phyloP scores from a whole-genome alignment of 2,888 invertebrate species.

The Dicycla oo region DNA sequence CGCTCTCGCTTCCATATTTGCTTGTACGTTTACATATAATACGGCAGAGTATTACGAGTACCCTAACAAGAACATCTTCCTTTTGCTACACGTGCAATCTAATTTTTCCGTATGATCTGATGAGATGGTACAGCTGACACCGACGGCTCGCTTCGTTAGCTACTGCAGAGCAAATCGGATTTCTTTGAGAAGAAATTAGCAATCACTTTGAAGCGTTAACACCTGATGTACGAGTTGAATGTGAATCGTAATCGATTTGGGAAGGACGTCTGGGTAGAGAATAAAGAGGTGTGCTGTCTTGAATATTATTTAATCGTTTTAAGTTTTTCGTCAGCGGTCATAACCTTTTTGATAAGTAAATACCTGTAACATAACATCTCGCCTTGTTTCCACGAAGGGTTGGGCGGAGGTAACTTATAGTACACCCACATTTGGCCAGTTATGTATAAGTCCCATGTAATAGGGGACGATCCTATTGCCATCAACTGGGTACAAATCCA shows the following conservation, averaged over 20 bases:
- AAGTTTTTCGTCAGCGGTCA: too few relatives aligned
- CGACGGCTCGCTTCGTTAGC: slow-evolving; percentile 81
- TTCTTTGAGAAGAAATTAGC: slow-evolving; percentile 85
- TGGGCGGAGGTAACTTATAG: too few relatives aligned
- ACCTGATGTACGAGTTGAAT: slow-evolving; percentile 66
- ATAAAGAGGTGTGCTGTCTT: not conserved
- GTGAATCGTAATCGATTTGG: slow-evolving; percentile 38
- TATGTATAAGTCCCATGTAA: too few relatives aligned
- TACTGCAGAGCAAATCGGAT: slow-evolving; percentile 72
- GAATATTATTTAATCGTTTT: not conserved
- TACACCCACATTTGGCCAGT: too few relatives aligned
- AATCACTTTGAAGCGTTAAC: slow-evolving; percentile 83
- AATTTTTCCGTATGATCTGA: slow-evolving; percentile 80
- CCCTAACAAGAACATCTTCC: slow-evolving; percentile 64
- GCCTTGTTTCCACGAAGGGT: too few relatives aligned
- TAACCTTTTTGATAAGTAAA: too few relatives aligned
- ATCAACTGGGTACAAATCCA: too few relatives aligned
- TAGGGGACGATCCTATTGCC: too few relatives aligned
- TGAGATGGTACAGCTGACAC: slow-evolving; percentile 77
- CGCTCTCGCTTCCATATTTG: slow-evolving; percentile 54
- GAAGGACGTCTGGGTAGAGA: slow-evolving; percentile 4
- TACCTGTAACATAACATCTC: too few relatives aligned
- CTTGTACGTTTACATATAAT: slow-evolving; percentile 56
- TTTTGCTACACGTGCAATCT: slow-evolving; percentile 66
- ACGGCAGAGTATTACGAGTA: slow-evolving; percentile 60